Base-by-base conservation (phyloP, 1,140 invertebrate genomes). In the Pissodes strobi region DNA sequence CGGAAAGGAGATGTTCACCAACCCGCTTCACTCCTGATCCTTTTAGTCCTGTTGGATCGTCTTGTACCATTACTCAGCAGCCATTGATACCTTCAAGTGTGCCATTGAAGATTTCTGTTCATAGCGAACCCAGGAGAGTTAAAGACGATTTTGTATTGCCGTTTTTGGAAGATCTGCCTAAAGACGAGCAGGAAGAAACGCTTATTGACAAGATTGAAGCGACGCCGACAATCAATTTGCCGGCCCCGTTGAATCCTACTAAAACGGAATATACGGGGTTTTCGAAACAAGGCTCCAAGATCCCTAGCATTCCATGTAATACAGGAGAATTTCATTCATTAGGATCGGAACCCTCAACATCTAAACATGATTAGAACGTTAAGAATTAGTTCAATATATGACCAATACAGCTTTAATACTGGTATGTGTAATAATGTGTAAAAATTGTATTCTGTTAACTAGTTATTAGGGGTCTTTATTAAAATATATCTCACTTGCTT, bases 291-390 rank as follows among this genome's bases (percentile, higher is more conserved):
- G 85, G 85, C 45, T 83, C 84, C 67, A 82, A 85, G 64, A 89
- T 90, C 76, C 87, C 87, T 9, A 88, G 84, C 19, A 89, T 90
- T 72, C 88, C 88, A 4, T 90, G 88, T 75, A 87, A 84, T 55
- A 89, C 88, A 3, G 88, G 87, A 2, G 84, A 87, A 34, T 69
- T 58, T 39, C 38, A 62, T 49, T 61, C 46, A 2, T 61, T 68
- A 18, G 37, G 18, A 23, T 55, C 39, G 10, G 45, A 58, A 19
- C 34, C 57, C 23, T 17, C 18, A 4, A 61, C 21, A 15, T 66
- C 58, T 6, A 60, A 60, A 39, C 18, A 43, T 2, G 58, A 60
- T 22, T 12, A 60, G 15, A 34, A 21, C 6, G n/a, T n/a, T n/a
- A n/a, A n/a, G n/a, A n/a, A n/a, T n/a, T n/a, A n/a, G n/a, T n/a